phyloP scores from a whole-genome alignment of 1,140 invertebrate genomes.

The Hyphantria cunea region DNA sequence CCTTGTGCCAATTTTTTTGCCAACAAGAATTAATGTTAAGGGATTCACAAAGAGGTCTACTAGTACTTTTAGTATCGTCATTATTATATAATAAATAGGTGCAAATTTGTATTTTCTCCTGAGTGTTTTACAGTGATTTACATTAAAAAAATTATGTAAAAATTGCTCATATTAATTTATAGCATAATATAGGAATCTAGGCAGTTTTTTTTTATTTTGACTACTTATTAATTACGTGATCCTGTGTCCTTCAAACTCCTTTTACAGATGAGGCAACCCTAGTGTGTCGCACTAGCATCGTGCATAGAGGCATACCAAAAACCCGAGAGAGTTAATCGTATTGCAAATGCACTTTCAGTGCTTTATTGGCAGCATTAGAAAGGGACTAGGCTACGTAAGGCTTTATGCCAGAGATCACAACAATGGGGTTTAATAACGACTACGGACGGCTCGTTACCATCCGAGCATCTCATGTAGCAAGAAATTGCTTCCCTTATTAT shows the following conservation, averaged over 20 bases:
- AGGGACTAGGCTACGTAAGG: constrained; percentile 47
- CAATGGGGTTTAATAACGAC: constrained; percentile 68
- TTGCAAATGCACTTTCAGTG: constrained; percentile 63
- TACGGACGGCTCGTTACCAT: constrained; percentile 60
- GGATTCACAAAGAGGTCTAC: no score
- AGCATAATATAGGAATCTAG: no score
- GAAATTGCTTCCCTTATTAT: constrained; percentile 58
- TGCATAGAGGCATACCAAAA: constrained; percentile 30
- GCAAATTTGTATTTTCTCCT: background rate
- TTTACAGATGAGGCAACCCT: constrained; percentile 8
- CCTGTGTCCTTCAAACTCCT: no score
- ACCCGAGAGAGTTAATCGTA: constrained; percentile 54
- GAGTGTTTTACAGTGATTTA: background rate
- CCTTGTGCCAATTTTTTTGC: no score
- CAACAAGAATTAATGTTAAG: no score
- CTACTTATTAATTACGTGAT: no score
- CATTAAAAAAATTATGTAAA: background rate
- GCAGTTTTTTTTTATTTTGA: background rate
- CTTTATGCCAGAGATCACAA: constrained; percentile 68
- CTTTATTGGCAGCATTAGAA: constrained; percentile 71
- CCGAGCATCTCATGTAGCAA: constrained; percentile 49
- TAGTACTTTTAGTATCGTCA: background rate
- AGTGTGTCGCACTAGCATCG: constrained; percentile 17
- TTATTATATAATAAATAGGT: background rate
- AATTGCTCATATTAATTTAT: no score